A percentile compares a stretch with the other conserved stretches of the same genome.
phyloP scores from a whole-genome alignment of 2,113 vertebrate species.

The Actenoides lindsayi region DNA sequence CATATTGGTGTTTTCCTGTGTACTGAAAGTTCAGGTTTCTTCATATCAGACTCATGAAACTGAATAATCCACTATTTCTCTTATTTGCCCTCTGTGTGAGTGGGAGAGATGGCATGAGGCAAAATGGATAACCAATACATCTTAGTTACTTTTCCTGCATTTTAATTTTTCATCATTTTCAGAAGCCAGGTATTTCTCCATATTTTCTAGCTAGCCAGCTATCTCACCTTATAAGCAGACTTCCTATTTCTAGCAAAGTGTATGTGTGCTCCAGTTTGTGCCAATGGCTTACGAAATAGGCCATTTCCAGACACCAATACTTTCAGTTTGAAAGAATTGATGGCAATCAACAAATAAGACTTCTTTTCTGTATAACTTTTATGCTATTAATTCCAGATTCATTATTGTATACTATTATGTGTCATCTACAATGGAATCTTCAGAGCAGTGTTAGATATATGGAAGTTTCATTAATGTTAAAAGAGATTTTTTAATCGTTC shows the following conservation, averaged over 20 bases:
- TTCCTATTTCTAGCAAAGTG: neutral
- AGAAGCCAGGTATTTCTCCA: neutral
- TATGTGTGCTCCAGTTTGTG: neutral
- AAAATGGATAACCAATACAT: neutral
- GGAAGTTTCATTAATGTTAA: neutral
- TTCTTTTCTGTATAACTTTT: neutral
- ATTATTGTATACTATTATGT: neutral
- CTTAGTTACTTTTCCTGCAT: neutral
- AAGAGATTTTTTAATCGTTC: neutral
- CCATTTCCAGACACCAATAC: neutral
- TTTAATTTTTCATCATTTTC: neutral
- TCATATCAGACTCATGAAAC: neutral
- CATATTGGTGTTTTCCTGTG: fast-evolving
- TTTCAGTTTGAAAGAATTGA: neutral
- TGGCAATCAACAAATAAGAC: neutral
- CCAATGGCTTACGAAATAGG: neutral
- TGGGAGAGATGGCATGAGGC: neutral
- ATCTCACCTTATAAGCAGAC: neutral
- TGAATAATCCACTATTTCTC: neutral
- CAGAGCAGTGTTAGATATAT: neutral
- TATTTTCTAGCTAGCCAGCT: neutral
- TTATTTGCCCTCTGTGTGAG: neutral
- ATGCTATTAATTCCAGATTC: neutral
- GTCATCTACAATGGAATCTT: neutral
- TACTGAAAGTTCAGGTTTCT: neutral